Conservation (phyloP, 1,140 invertebrate genomes). For the Aphidius gifuensis region DNA sequence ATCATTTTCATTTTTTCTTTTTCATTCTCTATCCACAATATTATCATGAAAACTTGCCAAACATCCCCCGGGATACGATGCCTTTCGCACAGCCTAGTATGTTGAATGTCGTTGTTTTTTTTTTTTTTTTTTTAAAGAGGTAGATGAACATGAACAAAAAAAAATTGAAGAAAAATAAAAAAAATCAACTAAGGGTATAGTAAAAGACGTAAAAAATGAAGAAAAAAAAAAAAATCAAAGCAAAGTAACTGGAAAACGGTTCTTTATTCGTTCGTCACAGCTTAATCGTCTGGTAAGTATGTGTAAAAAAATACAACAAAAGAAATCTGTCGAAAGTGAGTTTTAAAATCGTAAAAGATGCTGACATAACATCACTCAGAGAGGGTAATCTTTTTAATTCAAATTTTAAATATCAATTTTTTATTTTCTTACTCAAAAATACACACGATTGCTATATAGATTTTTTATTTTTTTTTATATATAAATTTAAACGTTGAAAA, state of each 20-base stretch:
- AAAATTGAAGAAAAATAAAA: slow-evolving; percentile 1
- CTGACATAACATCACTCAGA: not conserved
- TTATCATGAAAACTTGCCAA: slow-evolving; percentile 19
- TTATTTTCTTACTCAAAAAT: too few species aligned
- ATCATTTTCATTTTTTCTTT: slow-evolving; percentile 11
- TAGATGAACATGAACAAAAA: slow-evolving; percentile 4
- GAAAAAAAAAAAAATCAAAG: not conserved
- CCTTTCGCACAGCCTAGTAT: slow-evolving; percentile 15
- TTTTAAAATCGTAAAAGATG: slow-evolving; percentile 4
- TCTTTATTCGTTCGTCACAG: slow-evolving; percentile 5
- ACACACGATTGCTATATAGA: too few species aligned
- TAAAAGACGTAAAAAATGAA: not conserved
- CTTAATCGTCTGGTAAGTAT: slow-evolving; percentile 12
- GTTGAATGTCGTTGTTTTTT: slow-evolving; percentile 15
- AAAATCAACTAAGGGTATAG: not conserved
- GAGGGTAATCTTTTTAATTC: too few species aligned
- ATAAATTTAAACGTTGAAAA: too few species aligned
- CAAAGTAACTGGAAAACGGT: slow-evolving; percentile 18
- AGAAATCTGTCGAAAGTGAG: slow-evolving; percentile 5
- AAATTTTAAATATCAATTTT: too few species aligned
- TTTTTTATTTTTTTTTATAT: too few species aligned
- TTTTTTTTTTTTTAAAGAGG: slow-evolving; percentile 13
- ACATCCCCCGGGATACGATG: slow-evolving; percentile 21
- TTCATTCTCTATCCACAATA: slow-evolving; percentile 9
- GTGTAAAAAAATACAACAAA: slow-evolving; percentile 2